Evolutionary conservation across 2,888 invertebrate species (phyloP).

Genomic region (Acrobasis consociella): DNA sequence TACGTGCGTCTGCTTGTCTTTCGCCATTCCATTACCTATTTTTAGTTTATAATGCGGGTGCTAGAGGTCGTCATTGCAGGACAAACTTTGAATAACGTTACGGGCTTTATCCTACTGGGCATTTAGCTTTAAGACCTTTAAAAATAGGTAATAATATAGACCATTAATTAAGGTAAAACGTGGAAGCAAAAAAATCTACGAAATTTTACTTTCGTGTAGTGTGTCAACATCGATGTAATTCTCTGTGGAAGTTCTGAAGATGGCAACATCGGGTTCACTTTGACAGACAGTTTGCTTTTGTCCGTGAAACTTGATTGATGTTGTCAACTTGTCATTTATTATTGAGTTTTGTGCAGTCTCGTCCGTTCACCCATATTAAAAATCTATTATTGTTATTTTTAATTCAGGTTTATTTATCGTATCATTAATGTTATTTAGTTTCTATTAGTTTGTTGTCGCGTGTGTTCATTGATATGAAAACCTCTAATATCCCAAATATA

Average conservation of each 20-base stretch:
- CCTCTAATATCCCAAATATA: neutral
- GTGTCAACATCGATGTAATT: neutral
- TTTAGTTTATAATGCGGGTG: too few species aligned
- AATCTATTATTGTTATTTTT: slow-evolving; percentile 3
- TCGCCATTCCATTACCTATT: too few species aligned
- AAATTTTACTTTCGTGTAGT: too few species aligned
- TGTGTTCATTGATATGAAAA: neutral
- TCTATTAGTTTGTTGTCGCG: neutral
- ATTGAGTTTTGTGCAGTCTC: slow-evolving; percentile 13
- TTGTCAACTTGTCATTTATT: slow-evolving; percentile 7
- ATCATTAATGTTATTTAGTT: neutral
- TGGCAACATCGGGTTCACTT: neutral
- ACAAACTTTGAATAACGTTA: too few species aligned
- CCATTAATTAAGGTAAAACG: too few species aligned
- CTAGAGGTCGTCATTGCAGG: too few species aligned
- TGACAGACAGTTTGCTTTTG: neutral
- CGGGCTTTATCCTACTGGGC: too few species aligned
- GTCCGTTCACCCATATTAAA: slow-evolving; percentile 6
- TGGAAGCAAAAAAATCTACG: too few species aligned
- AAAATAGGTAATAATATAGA: too few species aligned
- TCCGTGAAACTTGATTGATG: neutral
- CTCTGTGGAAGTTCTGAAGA: neutral
- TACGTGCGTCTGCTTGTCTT: too few species aligned
- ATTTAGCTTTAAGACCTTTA: too few species aligned
- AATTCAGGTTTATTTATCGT: neutral